Conservation (phyloP, 2,797 vertebrate genomes). For the Hapalemur alaotrensis region DNA sequence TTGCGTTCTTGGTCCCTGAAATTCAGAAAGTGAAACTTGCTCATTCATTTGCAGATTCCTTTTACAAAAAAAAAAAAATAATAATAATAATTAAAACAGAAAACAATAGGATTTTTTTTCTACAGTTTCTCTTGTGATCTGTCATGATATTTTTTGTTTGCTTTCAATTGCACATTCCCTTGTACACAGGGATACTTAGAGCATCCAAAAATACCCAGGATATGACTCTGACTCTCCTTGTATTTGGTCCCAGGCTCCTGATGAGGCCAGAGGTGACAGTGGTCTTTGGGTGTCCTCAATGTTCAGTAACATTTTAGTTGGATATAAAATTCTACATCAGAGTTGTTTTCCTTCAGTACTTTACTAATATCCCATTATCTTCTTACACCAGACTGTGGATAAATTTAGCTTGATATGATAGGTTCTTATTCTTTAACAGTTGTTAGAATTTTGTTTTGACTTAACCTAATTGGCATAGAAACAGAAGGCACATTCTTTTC, state of each 20-base stretch:
- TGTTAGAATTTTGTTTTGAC: neutral
- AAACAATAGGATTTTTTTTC: neutral
- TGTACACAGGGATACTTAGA: neutral
- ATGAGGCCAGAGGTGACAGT: neutral
- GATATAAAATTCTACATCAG: neutral
- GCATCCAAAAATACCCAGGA: too few species aligned
- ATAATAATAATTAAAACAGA: neutral
- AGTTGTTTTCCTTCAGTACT: neutral
- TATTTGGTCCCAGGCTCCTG: neutral
- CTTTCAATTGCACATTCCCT: neutral
- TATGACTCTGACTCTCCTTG: neutral
- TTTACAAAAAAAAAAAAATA: neutral
- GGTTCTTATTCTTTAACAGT: neutral
- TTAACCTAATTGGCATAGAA: slow-evolving; percentile 1
- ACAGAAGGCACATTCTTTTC: neutral
- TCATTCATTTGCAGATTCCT: neutral
- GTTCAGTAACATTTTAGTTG: neutral
- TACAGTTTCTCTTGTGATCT: neutral
- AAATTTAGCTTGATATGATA: neutral
- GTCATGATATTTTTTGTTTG: neutral
- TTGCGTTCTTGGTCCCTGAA: neutral
- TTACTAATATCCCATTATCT: neutral
- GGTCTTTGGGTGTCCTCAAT: neutral
- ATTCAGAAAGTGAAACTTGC: neutral
- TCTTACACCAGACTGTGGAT: neutral